A percentile compares a stretch with the other conserved stretches of the same genome.
These are phyloP conservation scores for Diadophis punctatus DNA, from an alignment of 2,113 vertebrate genomes.

Conservation along the genomic window DNA sequence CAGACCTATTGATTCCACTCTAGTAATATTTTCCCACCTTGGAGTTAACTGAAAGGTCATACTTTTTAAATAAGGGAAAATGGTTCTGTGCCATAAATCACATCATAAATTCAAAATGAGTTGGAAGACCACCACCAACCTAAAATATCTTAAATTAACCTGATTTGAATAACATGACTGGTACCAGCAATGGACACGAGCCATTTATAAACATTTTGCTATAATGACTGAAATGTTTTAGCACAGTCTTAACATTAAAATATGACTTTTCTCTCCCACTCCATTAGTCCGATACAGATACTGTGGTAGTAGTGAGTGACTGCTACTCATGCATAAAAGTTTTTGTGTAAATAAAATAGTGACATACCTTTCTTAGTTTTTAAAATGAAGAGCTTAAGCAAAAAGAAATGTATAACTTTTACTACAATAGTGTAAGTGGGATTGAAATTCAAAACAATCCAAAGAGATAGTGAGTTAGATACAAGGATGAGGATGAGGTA, in stretches of 20 bases:
- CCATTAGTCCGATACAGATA: not conserved
- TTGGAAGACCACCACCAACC: not conserved
- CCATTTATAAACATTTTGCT: not conserved
- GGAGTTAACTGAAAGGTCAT: constrained; percentile 9
- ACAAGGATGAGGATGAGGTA: not conserved
- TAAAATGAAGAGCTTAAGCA: not conserved
- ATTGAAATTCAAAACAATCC: not conserved
- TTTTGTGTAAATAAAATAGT: not conserved
- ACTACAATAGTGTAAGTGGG: not conserved
- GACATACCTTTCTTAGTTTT: not conserved
- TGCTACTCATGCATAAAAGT: not conserved
- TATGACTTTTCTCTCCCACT: not conserved
- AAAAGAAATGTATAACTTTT: not conserved
- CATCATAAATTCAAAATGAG: not conserved
- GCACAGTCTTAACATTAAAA: not conserved
- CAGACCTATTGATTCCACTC: not conserved
- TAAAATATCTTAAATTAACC: not conserved
- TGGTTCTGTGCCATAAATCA: rapidly evolving
- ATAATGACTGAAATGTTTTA: not conserved
- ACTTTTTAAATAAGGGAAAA: not conserved
- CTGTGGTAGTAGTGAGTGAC: not conserved
- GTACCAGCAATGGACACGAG: not conserved
- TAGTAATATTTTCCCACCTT: not conserved
- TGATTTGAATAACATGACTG: not conserved
- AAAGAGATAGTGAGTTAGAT: not conserved